Evolutionary conservation across 2,888 invertebrate genomes (phyloP).

Genomic region (Ecliptopera silaceata): DNA sequence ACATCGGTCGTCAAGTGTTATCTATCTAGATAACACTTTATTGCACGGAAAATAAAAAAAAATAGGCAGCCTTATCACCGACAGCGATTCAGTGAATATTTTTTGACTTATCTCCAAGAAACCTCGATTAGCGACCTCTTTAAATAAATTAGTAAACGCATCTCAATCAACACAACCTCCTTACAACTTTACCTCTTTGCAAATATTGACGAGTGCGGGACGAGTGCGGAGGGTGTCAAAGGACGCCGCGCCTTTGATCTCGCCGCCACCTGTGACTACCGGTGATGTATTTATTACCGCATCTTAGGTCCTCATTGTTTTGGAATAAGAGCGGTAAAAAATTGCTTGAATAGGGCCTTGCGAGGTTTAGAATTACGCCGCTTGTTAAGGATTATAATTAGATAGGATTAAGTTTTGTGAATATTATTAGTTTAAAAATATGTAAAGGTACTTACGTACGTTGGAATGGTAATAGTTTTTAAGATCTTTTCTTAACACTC

Average conservation of each 20-base stretch:
- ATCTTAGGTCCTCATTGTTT: conserved; percentile 41
- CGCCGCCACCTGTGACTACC: conserved; percentile 60
- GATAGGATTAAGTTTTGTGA: conserved; percentile 5
- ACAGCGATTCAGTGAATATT: too few relatives aligned
- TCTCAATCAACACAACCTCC: conserved; percentile 47
- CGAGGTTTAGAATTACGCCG: conserved; percentile 31
- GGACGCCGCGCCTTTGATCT: conserved; percentile 65
- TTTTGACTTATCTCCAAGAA: not conserved
- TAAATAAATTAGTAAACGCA: conserved; percentile 34
- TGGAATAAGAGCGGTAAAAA: conserved; percentile 33
- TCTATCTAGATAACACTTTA: too few relatives aligned
- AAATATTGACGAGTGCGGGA: conserved; percentile 56
- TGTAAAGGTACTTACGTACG: too few relatives aligned
- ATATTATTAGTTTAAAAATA: not conserved
- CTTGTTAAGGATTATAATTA: conserved; percentile 19
- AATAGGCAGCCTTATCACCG: too few relatives aligned
- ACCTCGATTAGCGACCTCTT: conserved; percentile 16
- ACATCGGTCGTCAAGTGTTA: too few relatives aligned
- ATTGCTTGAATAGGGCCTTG: conserved; percentile 29
- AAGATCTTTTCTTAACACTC: too few relatives aligned
- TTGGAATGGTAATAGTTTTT: too few relatives aligned
- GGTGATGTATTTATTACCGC: conserved; percentile 45
- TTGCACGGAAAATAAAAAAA: too few relatives aligned
- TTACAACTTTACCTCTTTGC: conserved; percentile 58
- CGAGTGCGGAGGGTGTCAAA: conserved; percentile 54